Evolutionary conservation across 2,888 invertebrate genomes (phyloP), one percentile per base, ranked within the genome.

Genomic region (Polydrusus cervinus): DNA sequence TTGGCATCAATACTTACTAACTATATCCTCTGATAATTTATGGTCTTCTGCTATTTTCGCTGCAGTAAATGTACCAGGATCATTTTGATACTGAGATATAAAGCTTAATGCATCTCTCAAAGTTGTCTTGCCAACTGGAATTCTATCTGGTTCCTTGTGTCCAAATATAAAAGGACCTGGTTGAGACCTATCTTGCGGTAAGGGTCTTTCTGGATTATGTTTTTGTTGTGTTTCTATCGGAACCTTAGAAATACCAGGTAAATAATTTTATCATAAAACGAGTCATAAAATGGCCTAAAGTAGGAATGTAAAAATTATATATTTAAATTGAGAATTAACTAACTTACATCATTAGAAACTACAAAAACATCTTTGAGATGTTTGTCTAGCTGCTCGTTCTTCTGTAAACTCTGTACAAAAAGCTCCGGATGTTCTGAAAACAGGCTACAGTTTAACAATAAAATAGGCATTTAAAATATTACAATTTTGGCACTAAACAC

Each of bases 301-400:
- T 38, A 57, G 7, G 8, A 30, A 55, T 7, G 34, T 3, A 51
- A 1, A 20, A 10, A 7, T 14, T 14, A 25, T 25, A 25, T 25
- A 5, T 25, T 5, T 3, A 25, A 25, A 25, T 25, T 25, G 25
- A 14, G 10, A 55, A 55, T 7, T 30, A 20, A 6, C 60, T 55
- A 68, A n/a, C 64, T 78, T 82, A 83, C 83, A 79, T 84, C 81
- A 61, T 88, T 83, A 0, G 94, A 93, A 69, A 90, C 91, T 84
- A 95, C 93, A 90, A 90, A 95, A 87, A 95, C 92, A 84, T 90
- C 88, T 86, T 91, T 93, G 75, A 95, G 87, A 83, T 92, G 88
- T 43, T 88, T 86, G 82, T 94, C 90, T 11, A 95, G 88, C n/a
- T 81, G 84, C 8, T 83, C 65, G 85, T 95, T 89, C 85, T 94